phyloP scores from a whole-genome alignment of 1,140 invertebrate species.

The Bombyx mandarina region DNA sequence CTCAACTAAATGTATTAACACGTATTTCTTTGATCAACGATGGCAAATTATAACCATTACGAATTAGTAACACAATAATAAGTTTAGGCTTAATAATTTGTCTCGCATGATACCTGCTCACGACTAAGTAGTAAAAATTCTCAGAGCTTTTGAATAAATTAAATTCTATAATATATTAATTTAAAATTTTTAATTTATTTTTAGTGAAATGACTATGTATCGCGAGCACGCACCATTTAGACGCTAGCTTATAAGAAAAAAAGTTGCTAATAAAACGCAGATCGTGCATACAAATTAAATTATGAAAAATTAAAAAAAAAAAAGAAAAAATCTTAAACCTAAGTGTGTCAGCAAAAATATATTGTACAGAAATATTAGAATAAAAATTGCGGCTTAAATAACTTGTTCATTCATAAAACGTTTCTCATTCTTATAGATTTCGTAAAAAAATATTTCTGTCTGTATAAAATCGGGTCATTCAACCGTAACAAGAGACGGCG shows the following conservation, averaged over 20 bases:
- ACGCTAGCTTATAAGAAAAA: slow-evolving; percentile 33
- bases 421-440: slow-evolving; percentile 15
- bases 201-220: slow-evolving; percentile 9
- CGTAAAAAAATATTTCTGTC: slow-evolving; percentile 69
- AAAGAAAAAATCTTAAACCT: slow-evolving; percentile 56
- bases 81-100: slow-evolving; percentile 47
- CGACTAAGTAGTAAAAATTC: too few relatives aligned
- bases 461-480: slow-evolving; percentile 66
- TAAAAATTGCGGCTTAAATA: slow-evolving; percentile 68
- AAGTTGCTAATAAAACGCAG: slow-evolving; percentile 64
- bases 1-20: slow-evolving; percentile 64
- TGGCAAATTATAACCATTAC: slow-evolving; percentile 66
- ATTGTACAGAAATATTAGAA: slow-evolving; percentile 52
- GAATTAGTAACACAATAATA: slow-evolving; percentile 60
- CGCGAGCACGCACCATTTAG: slow-evolving; percentile 42
- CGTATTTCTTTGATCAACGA: slow-evolving; percentile 64
- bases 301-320: slow-evolving; percentile 59
- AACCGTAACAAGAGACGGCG: slow-evolving; percentile 54
- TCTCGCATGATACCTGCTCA: slow-evolving; percentile 32
- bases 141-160: slow-evolving; percentile 18
- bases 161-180: slow-evolving; percentile 52
- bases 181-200: slow-evolving; percentile 25
- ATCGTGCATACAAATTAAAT: slow-evolving; percentile 67
- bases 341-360: slow-evolving; percentile 70
- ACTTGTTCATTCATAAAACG: slow-evolving; percentile 26